Conservation (phyloP, 2,888 invertebrate genomes). For the Tachystola acroxantha region DNA sequence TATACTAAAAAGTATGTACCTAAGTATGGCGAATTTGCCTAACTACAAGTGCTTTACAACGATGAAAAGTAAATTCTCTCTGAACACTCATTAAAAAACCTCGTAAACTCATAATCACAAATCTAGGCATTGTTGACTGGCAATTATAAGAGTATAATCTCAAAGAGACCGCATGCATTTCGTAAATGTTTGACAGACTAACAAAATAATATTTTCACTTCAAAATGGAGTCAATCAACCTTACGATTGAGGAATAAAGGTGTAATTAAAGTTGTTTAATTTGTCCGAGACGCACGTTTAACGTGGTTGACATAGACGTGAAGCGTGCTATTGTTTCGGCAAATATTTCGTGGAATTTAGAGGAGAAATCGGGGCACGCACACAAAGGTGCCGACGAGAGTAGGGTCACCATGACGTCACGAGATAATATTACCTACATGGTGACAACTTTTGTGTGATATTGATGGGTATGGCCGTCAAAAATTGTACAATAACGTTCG, state of each 20-base stretch:
- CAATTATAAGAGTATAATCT: slow-evolving; percentile 66
- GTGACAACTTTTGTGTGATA: no score
- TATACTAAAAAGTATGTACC: no score
- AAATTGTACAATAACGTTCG: no score
- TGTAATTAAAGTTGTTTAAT: neutral
- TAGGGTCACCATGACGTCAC: slow-evolving; percentile 29
- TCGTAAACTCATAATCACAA: slow-evolving; percentile 51
- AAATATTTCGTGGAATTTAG: slow-evolving; percentile 68
- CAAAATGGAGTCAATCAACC: slow-evolving; percentile 15
- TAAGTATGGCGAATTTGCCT: no score
- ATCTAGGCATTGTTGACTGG: slow-evolving; percentile 61
- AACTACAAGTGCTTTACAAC: no score
- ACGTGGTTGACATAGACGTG: slow-evolving; percentile 37
- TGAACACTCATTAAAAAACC: slow-evolving; percentile 26
- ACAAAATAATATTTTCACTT: slow-evolving; percentile 28
- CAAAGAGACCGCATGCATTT: slow-evolving; percentile 65
- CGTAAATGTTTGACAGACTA: slow-evolving; percentile 50
- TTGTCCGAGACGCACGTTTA: slow-evolving; percentile 2
- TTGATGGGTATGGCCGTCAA: no score
- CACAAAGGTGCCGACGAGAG: slow-evolving; percentile 50
- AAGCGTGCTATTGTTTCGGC: slow-evolving; percentile 70
- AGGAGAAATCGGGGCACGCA: slow-evolving; percentile 59
- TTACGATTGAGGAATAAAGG: slow-evolving; percentile 22
- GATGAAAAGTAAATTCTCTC: slow-evolving; percentile 2
- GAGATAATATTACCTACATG: no score